phyloP scores from a whole-genome alignment of 2,888 invertebrate genomes.

The Orthosia incerta region DNA sequence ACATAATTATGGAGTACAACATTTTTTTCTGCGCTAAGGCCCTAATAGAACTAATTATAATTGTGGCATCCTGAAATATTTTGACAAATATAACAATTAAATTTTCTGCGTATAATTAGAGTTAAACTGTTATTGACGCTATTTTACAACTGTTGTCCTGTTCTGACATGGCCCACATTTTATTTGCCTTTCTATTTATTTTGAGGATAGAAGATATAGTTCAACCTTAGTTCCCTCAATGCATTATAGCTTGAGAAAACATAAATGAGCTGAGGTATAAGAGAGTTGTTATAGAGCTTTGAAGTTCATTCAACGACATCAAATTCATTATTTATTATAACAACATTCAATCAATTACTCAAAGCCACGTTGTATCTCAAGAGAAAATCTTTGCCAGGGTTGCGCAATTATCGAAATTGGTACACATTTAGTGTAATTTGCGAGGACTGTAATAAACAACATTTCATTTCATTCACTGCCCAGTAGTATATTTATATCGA shows the following conservation, averaged over 20 bases:
- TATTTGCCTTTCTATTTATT: not conserved
- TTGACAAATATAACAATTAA: constrained; percentile 48
- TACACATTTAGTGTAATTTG: not conserved
- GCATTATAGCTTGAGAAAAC: not conserved
- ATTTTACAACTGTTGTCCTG: constrained; percentile 41
- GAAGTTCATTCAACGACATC: not conserved
- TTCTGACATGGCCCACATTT: constrained; percentile 36
- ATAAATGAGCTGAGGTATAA: not conserved
- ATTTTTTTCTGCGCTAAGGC: not conserved
- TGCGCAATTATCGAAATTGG: not conserved
- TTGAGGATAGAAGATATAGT: not conserved
- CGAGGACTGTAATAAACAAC: not conserved
- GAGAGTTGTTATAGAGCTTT: not conserved
- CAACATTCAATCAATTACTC: not conserved
- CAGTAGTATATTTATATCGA: not conserved
- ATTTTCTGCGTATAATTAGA: constrained; percentile 29
- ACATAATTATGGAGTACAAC: not conserved
- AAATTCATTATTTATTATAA: not conserved
- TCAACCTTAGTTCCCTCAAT: too few species aligned
- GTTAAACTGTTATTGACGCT: constrained; percentile 51
- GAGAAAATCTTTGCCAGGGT: not conserved
- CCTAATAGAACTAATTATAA: not conserved
- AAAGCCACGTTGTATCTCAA: not conserved
- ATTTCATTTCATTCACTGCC: not conserved
- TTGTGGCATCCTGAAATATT: not conserved